Conservation (phyloP, 2,797 vertebrate genomes). For the Margarornis squamiger region DNA sequence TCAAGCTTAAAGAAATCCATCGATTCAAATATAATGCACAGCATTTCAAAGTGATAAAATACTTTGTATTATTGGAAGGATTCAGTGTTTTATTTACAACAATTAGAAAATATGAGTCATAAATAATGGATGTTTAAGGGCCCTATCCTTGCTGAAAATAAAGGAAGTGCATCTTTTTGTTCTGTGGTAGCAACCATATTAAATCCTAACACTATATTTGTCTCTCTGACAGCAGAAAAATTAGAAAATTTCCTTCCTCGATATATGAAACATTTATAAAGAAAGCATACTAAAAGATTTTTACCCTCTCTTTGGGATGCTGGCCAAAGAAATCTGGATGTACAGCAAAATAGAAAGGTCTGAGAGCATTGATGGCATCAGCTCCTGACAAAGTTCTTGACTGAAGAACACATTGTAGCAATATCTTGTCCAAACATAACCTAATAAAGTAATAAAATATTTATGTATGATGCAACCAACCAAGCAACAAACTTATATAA, state of each 20-base stretch:
- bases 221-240: neutral
- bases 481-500: neutral
- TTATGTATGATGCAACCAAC: neutral
- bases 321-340: conserved; percentile 98
- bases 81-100: neutral
- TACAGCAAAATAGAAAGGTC: conserved; percentile 97
- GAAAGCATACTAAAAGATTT: neutral
- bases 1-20: neutral
- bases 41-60: neutral
- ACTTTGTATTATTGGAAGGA: neutral
- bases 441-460: conserved; percentile 63
- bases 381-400: conserved; percentile 86
- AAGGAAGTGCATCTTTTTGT: neutral
- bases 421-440: conserved; percentile 74
- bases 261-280: neutral
- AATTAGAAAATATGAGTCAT: neutral
- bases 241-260: neutral
- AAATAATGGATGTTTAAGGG: neutral
- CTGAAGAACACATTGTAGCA: conserved; percentile 65
- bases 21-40: neutral
- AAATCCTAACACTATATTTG: neutral
- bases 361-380: conserved; percentile 89
- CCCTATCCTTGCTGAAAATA: neutral
- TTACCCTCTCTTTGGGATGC: conserved; percentile 92
- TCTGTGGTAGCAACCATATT: neutral